A percentile compares a stretch with the other conserved stretches of the same genome.
Evolutionary conservation across 2,797 vertebrate genomes (phyloP).

Genomic region (Paedocypris micromegethes): DNA sequence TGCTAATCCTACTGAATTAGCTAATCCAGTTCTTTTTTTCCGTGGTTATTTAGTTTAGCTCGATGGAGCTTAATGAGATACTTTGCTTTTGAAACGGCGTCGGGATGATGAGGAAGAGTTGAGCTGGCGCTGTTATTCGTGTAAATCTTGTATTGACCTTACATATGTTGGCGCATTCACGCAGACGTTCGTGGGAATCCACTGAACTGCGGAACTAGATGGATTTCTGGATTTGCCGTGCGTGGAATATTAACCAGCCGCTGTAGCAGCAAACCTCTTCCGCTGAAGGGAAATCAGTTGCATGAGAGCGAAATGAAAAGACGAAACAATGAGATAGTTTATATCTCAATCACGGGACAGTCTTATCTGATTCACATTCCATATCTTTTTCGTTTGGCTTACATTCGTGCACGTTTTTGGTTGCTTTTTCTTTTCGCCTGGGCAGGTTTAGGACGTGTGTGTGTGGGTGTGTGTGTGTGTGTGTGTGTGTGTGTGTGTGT

Average conservation of each 20-base stretch:
- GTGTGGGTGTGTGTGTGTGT: neutral
- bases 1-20: no score
- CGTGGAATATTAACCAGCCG: constrained; percentile 12
- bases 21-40: no score
- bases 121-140: no score
- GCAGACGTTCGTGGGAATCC: neutral
- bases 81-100: no score
- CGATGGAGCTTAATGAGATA: no score
- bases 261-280: constrained; percentile 4
- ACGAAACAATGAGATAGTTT: neutral
- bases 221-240: neutral
- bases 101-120: no score
- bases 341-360: neutral
- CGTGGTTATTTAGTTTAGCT: no score
- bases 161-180: neutral
- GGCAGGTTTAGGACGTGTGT: constrained; percentile 1
- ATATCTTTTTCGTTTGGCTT: no score
- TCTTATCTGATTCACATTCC: neutral
- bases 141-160: constrained; percentile 4
- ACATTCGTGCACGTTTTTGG: neutral
- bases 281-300: constrained; percentile 14
- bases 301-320: constrained; percentile 5
- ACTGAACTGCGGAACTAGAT: neutral
- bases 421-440: neutral
- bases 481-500: neutral